Evolutionary conservation across 2,113 vertebrate species (phyloP), one percentile per base, ranked within the genome.

Genomic region (Halichoerus grypus): DNA sequence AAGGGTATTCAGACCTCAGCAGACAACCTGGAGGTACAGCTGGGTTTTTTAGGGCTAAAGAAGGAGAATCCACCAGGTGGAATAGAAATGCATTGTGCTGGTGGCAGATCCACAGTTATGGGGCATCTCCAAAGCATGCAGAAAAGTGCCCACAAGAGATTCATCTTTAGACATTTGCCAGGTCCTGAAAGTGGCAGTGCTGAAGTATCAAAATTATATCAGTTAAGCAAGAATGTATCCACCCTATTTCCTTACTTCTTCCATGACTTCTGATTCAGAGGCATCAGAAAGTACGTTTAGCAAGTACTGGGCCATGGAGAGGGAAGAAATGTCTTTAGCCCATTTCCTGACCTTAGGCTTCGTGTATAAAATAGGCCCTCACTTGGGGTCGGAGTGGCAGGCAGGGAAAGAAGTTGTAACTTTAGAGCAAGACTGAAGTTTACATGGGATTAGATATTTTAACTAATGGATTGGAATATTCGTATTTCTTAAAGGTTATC

Each of bases 371-470:
- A 53, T 63, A 51, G n/a, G 14, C n/a, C 9, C 31, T 28, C 69
- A 28, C 72, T 69, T 67, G 39, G 57, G 77, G 3, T 49, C 72
- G 11, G 3, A 7, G 19, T 79, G 80, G 33, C 9, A 31, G n/a
- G 7, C 22, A 1, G 14, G 18, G n/a, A 14, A 19, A 59, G 24
- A 91, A 71, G 51, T 39, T 51, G 67, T 76, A 83, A 94, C 33
- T 91, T 72, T 15, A 82, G 51, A 65, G 55, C 31, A 94, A 71
- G 55, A 65, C 31, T 72, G 83, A 92, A 3, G n/a, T 95, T 90
- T 88, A 72, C 59, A 57, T 49, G 28, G 7, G 8, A 63, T 79
- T 80, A 79, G 71, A n/a, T 36, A 85, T 72, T 93, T 88, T 36
- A 72, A 51, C 57, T 87, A 61, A 94, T n/a, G 39, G 28, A 76